Conservation (phyloP, 2,888 invertebrate species). For the Drosophila imparisetae region DNA sequence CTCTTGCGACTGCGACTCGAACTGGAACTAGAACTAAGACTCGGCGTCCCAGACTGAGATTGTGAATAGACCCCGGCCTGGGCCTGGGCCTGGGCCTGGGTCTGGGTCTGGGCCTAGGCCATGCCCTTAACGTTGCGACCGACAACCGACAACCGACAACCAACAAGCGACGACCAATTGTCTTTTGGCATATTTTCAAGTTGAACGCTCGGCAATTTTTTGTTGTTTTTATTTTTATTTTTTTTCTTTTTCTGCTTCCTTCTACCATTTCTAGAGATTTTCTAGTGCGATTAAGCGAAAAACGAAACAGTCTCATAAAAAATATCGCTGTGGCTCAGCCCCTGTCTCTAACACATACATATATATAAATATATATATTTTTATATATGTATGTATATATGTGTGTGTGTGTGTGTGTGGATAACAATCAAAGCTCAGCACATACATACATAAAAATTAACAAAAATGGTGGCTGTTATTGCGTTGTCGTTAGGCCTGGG, state of each 20-base stretch:
- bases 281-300: constrained; percentile 75
- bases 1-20: constrained; percentile 44
- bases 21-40: constrained; percentile 40
- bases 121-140: constrained; percentile 66
- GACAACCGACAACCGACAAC: constrained; percentile 30
- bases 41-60: constrained; percentile 33
- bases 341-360: constrained; percentile 17
- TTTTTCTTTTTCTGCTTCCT: constrained; percentile 35
- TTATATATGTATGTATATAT: not conserved
- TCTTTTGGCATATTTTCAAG: constrained; percentile 80
- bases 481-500: constrained; percentile 56
- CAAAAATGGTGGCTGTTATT: constrained; percentile 67
- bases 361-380: not conserved
- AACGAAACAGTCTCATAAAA: constrained; percentile 77
- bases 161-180: constrained; percentile 71
- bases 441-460: constrained; percentile 49
- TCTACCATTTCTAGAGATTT: constrained; percentile 67
- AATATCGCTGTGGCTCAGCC: constrained; percentile 55
- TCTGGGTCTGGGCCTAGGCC: constrained; percentile 41
- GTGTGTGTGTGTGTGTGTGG: constrained; percentile 32
- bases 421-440: constrained; percentile 55
- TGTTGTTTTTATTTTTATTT: constrained; percentile 6
- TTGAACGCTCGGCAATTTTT: constrained; percentile 71
- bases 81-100: constrained; percentile 30
- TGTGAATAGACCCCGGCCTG: constrained; percentile 18